A percentile compares a stretch with the other conserved stretches of the same genome.
These are phyloP conservation scores for Pimpla rufipes DNA, from an alignment of 2,888 invertebrate genomes.

Conservation along the genomic window DNA sequence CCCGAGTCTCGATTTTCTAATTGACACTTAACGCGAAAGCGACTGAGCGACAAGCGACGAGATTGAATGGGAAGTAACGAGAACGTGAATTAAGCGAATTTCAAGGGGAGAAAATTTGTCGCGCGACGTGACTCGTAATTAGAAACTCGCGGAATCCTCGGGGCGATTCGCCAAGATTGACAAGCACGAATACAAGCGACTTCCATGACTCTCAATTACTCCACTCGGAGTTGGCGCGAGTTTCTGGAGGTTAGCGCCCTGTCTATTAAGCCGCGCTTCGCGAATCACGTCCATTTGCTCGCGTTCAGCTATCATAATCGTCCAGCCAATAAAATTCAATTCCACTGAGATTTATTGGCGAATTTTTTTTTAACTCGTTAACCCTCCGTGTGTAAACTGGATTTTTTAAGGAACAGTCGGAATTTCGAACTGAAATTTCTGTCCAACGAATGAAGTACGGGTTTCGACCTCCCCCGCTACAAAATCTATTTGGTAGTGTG, in stretches of 20 bases:
- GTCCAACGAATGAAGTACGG: no score
- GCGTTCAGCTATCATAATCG: no score
- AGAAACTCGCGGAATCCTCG: constrained; percentile 4
- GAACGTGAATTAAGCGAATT: neutral
- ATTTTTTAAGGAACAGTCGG: no score
- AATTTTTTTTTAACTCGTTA: no score
- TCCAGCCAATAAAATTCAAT: no score
- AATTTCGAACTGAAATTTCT: no score
- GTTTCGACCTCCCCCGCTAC: no score
- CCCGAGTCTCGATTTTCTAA: neutral
- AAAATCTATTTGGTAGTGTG: no score
- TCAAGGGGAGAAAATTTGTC: constrained; percentile 5
- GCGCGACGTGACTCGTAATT: neutral
- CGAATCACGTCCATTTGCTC: neutral
- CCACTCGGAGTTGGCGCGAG: neutral
- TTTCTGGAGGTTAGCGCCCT: neutral
- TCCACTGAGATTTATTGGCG: no score
- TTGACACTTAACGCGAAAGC: neutral
- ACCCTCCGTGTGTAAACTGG: no score
- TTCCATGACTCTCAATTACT: neutral
- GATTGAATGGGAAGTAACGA: neutral
- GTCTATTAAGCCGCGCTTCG: neutral
- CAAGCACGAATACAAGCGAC: neutral
- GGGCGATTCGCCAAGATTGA: neutral
- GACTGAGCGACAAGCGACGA: neutral